Base-by-base conservation (phyloP, 2,797 vertebrate genomes). In the Sciaenops ocellatus region DNA sequence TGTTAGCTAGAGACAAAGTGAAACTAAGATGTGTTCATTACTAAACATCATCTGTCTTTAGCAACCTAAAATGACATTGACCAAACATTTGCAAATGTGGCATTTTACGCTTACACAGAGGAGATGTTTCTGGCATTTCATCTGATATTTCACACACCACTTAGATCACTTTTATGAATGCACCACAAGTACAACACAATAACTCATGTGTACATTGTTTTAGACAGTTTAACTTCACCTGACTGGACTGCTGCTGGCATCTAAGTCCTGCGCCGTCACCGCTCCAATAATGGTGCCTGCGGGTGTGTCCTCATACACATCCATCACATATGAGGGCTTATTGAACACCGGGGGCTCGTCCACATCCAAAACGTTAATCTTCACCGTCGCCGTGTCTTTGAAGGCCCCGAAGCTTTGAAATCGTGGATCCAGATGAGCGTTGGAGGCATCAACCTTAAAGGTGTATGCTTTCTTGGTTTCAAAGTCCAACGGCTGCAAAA, bases 391-490 rank as follows among this genome's bases (percentile, higher is more conserved):
- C 0, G 97, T 99, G 90, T 99, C 98, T 91, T 98, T 99, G 92
- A 98, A 99, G 3, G 98, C 97, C 47, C 98, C 98, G 24, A 96
- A 96, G 1, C 94, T 96, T 82, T 98, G 97, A 86, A 98, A 99
- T 0, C 97, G 96, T 48, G 97, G 96, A 83, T 99, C 98, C 62
- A 98, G 93, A 85, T 98, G 96, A 17, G 95, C 92, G 60, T 99
- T 99, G 78, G 97, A 95, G 38, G 98, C 98, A 71, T 99, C 98
- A 0, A 99, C 98, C 94, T 98, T 99, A 76, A 99, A 99, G 69
- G 97, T 98, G 63, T 99, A 99, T 0, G 97, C 96, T 83, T 99
- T 99, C 94, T 99, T 99, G 0, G 94, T 97, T 94, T 99, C 98
- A 61, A 97, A 99, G 89, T 99, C 98, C 91, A 99, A 81, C 0